Base-by-base conservation (phyloP, 2,888 invertebrate species). In the Lasioglossum marginatum region DNA sequence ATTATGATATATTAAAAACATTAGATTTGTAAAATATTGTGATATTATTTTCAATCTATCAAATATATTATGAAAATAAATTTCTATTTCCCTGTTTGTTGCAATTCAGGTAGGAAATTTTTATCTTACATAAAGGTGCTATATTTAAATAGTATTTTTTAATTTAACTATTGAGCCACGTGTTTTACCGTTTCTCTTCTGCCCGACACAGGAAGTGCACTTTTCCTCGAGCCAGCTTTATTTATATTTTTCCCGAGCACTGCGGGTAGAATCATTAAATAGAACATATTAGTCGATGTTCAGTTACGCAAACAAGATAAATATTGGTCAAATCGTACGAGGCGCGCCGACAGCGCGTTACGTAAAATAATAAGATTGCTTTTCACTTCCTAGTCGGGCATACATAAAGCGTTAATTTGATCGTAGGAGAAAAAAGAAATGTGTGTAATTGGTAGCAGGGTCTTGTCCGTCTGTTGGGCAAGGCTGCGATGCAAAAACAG, bases 291-390 rank as follows among this genome's bases (percentile, higher is more conserved):
- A 31, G 12, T 31, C 63, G 31, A 63, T 16, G 63, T 19, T 31
- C 31, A 31, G 52, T 87, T 85, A 63, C 75, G 60, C 71, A 87
- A 82, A 4, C 23, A 8, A 74, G 34, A 34, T 34, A 45, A 78
- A 66, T 63, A 82, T 81, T 77, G 27, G 70, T n/a, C 71, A 73
- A 81, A 81, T 71, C 63, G 75, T 40, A n/a, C 57, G 27, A n/a
- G 66, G 40, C 19, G 3, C 73, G 27, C 57, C 81, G 71, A 23
- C 27, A 40, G 40, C 10, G n/a, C 34, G n/a, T 87, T 87, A 75
- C 66, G 79, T 68, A 85, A 85, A 68, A 79, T 74, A 77, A 75
- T 79, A 68, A 48, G 77, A 79, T 75, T 40, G 40, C 52, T 79
- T 78, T 80, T 72, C 79, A 34, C 75, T 85, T 87, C 79, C 80